A percentile compares a stretch with the other conserved stretches of the same genome.
Evolutionary conservation across 2,797 vertebrate genomes (phyloP).

Genomic region (Falco rusticolus): DNA sequence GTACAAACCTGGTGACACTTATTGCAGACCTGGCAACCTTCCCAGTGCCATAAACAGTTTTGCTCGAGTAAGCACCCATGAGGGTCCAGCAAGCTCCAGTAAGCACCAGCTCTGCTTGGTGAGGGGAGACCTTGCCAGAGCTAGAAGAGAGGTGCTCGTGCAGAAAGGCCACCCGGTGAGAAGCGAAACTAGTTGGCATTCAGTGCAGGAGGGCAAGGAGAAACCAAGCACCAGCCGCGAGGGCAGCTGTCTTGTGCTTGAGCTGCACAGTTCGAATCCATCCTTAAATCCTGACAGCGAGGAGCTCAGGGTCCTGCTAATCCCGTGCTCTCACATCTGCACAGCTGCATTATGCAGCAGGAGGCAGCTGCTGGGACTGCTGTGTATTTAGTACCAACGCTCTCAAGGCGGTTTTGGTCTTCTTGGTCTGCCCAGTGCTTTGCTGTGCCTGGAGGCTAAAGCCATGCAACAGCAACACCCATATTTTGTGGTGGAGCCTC

Average conservation of each 20-base stretch:
- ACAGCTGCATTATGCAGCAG: not conserved
- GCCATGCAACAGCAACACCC: not conserved
- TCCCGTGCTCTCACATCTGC: not conserved
- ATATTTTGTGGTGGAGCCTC: not conserved
- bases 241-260: not conserved
- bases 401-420: not conserved
- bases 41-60: not conserved
- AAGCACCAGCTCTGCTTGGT: not conserved
- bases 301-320: not conserved
- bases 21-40: not conserved
- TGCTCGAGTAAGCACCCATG: not conserved
- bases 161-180: not conserved
- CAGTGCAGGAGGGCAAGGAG: not conserved
- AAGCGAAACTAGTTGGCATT: not conserved
- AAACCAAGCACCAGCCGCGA: fast-evolving
- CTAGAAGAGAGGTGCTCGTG: not conserved
- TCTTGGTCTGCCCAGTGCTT: not conserved
- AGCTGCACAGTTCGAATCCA: not conserved
- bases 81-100: not conserved
- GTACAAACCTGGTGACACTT: not conserved
- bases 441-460: not conserved
- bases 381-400: not conserved
- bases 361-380: not conserved
- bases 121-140: not conserved
- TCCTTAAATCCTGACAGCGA: not conserved